These are phyloP conservation scores for Apogon talboti DNA, from an alignment of 2,797 vertebrate species.

Conservation along the genomic window DNA sequence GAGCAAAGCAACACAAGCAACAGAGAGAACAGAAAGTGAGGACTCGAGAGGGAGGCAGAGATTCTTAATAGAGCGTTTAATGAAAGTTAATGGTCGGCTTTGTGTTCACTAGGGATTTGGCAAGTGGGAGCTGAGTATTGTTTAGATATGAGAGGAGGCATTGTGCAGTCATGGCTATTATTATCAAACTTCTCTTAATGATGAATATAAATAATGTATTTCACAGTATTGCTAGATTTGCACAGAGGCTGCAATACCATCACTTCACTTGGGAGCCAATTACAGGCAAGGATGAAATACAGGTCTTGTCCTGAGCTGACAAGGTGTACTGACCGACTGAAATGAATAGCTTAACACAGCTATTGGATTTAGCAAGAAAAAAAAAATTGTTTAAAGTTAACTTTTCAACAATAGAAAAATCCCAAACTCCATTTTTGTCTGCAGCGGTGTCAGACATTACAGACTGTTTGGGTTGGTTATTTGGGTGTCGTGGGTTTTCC, in stretches of 20 bases:
- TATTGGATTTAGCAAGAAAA: slow-evolving; percentile 14
- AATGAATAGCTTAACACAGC: slow-evolving; percentile 13
- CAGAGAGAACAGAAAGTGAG: slow-evolving; percentile 14
- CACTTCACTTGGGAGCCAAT: slow-evolving; percentile 69
- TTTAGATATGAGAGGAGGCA: slow-evolving; percentile 36
- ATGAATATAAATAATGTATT: slow-evolving; percentile 52
- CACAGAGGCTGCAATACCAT: slow-evolving; percentile 32
- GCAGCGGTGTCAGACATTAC: neutral
- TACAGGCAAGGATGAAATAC: slow-evolving; percentile 50
- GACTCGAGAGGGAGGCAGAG: slow-evolving; percentile 32
- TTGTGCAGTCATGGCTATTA: slow-evolving; percentile 25
- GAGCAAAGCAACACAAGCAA: slow-evolving; percentile 36
- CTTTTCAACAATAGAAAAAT: neutral
- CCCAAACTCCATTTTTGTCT: neutral
- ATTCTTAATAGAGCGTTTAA: slow-evolving; percentile 68
- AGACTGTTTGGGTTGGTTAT: neutral
- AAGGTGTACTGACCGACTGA: slow-evolving; percentile 17
- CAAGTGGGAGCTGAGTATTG: slow-evolving; percentile 35
- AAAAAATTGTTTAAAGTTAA: slow-evolving; percentile 2
- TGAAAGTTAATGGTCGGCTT: slow-evolving; percentile 66
- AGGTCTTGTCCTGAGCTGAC: slow-evolving; percentile 33
- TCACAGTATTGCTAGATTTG: slow-evolving; percentile 24
- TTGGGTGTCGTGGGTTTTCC: neutral
- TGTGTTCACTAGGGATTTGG: slow-evolving; percentile 39
- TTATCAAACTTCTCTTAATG: slow-evolving; percentile 45